Base-by-base conservation (phyloP, 2,797 vertebrate species). In the Gouania willdenowi region DNA sequence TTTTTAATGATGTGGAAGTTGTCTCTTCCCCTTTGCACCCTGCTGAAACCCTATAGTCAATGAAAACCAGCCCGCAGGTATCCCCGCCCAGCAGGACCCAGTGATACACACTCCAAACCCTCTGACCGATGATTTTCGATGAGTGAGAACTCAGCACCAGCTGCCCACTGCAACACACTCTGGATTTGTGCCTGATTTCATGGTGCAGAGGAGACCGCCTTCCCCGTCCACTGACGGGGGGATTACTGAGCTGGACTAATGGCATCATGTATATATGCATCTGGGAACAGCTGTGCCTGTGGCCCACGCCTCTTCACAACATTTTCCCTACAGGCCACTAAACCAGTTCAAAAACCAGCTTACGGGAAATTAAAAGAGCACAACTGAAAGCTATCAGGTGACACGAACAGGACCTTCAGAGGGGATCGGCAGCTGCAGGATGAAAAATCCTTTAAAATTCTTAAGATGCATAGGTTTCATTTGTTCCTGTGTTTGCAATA, bases 271-370 rank as follows among this genome's bases (percentile, higher is more conserved):
- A 45, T 67, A 66, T 66, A 75, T 71, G 77, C 87, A 87, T 87
- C 84, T 86, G 84, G 75, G 71, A 86, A 84, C 89, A 90, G 88
- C 88, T 90, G 89, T 74, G 64, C 50, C 68, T 71, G 39, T 37
- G 57, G 74, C 72, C 63, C 62, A 55, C 65, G 48, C 48, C 34
- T 60, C 52, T 51, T 42, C 61, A 44, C 19, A 43, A 26, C 62
- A 44, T 32, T 28, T 40, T 22, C 47, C 54, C 47, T 30, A 27
- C 32, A 51, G 56, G 28, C 42, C 24, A 5, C 2, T 44, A 50
- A n/a, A 11, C 55, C 12, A 10, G 23, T 34, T 64, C 52, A 61
- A 34, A 44, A 44, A 52, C 35, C 39, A 40, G 32, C 41, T 19
- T 4, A 19, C 27, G 51, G 39, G 42, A 48, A 53, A 52, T 56